Percentiles rank a stretch among this genome's conserved stretches.
Conservation (phyloP, 2,113 vertebrate genomes). For the Paralichthys olivaceus region DNA sequence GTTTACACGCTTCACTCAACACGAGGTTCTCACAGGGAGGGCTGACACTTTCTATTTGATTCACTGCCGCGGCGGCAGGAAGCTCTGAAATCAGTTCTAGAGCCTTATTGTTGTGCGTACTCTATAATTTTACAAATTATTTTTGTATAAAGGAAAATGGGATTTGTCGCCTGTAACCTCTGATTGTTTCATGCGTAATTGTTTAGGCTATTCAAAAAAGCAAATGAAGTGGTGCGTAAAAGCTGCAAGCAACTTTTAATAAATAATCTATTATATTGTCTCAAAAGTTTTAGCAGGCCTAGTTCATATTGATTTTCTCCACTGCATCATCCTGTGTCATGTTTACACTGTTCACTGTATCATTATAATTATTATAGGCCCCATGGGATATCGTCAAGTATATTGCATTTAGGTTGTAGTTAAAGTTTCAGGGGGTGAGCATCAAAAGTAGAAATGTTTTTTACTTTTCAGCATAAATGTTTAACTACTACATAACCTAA, state of each 20-base stretch:
- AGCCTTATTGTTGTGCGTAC: background rate
- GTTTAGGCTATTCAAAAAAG: background rate
- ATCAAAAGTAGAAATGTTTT: background rate
- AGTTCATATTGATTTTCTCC: background rate
- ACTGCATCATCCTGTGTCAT: background rate
- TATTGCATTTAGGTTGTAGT: background rate
- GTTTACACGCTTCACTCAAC: constrained; percentile 46
- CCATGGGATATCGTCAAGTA: background rate
- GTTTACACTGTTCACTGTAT: background rate
- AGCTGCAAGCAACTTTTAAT: background rate
- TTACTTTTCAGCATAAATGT: background rate
- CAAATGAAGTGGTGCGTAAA: background rate
- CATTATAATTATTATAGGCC: background rate
- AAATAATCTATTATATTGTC: background rate
- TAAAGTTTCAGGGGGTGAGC: background rate
- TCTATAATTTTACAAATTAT: background rate
- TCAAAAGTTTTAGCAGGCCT: background rate
- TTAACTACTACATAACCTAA: background rate
- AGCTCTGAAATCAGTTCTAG: background rate
- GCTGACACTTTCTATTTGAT: constrained; percentile 14
- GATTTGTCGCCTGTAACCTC: background rate
- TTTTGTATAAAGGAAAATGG: background rate
- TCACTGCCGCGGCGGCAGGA: constrained; percentile 1
- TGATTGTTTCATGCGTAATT: background rate
- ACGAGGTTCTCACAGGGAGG: constrained; percentile 36